These are phyloP conservation scores for Camptogramma bilineatum DNA, from an alignment of 2,888 invertebrate species.

Conservation along the genomic window DNA sequence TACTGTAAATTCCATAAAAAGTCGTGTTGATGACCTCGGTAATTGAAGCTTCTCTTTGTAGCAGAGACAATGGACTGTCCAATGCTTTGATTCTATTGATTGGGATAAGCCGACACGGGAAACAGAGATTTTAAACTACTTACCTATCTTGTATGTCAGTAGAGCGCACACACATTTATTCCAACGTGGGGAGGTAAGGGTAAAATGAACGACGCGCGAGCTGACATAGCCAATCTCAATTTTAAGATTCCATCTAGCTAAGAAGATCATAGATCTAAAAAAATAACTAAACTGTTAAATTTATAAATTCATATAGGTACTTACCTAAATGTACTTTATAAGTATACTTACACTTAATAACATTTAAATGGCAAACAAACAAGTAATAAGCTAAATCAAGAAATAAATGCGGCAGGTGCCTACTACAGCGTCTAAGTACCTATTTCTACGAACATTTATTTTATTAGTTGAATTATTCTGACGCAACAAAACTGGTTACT, in stretches of 20 bases:
- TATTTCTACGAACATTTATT: no score
- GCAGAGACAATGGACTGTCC: constrained; percentile 81
- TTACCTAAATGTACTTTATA: no score
- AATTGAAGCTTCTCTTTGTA: constrained; percentile 79
- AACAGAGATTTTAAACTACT: constrained; percentile 24
- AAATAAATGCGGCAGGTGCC: no score
- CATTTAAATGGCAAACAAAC: no score
- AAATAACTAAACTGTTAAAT: no score
- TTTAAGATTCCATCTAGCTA: no score
- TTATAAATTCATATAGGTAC: no score
- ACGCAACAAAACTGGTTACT: not conserved
- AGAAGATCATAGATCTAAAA: no score
- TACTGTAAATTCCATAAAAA: constrained; percentile 84
- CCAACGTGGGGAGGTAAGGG: constrained; percentile 11
- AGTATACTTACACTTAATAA: no score
- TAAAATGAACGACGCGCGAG: constrained; percentile 3
- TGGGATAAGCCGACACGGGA: constrained; percentile 50
- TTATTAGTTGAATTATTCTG: no score
- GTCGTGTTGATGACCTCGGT: constrained; percentile 84
- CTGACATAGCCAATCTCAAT: not conserved
- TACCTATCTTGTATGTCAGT: constrained; percentile 36
- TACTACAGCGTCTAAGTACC: no score
- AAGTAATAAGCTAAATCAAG: no score
- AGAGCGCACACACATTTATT: constrained; percentile 15
- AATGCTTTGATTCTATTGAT: constrained; percentile 69